Conservation (phyloP, 2,797 vertebrate species). For the Pygocentrus nattereri region DNA sequence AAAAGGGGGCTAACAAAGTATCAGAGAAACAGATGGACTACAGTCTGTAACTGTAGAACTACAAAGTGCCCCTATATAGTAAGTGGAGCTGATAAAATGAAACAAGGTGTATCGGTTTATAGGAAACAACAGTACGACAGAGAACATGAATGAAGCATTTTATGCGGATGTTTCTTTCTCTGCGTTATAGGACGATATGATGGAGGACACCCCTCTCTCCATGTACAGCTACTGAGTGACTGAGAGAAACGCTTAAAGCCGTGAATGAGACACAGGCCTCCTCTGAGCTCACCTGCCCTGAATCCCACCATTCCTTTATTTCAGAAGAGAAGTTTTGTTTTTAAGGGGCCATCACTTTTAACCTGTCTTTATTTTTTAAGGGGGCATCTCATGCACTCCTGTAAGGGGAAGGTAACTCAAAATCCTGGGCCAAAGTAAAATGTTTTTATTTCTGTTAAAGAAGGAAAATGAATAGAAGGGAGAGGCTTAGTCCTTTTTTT, state of each 20-base stretch:
- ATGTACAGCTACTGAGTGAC: slow-evolving; percentile 89
- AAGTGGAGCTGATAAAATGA: too few relatives aligned
- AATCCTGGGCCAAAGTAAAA: not conserved
- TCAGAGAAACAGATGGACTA: too few relatives aligned
- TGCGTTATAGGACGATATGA: slow-evolving; percentile 87
- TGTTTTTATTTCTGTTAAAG: slow-evolving; percentile 12
- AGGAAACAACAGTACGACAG: not conserved
- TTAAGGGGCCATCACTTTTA: slow-evolving; percentile 4
- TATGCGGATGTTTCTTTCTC: slow-evolving; percentile 4
- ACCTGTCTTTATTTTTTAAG: not conserved
- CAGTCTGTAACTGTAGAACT: too few relatives aligned
- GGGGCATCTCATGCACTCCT: not conserved
- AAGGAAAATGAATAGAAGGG: not conserved
- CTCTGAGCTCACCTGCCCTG: slow-evolving; percentile 1
- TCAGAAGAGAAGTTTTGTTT: not conserved
- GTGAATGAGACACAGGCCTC: slow-evolving; percentile 22
- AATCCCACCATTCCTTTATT: slow-evolving; percentile 33
- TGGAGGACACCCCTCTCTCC: slow-evolving; percentile 92
- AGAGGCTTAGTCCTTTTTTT: not conserved
- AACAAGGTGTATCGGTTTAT: too few relatives aligned
- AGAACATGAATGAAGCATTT: not conserved
- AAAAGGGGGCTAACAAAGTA: too few relatives aligned
- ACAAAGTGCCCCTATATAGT: too few relatives aligned
- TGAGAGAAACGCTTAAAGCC: slow-evolving; percentile 48
- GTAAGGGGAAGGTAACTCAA: not conserved